phyloP scores from a whole-genome alignment of 2,113 vertebrate genomes.

The Hippocampus barbouri region DNA sequence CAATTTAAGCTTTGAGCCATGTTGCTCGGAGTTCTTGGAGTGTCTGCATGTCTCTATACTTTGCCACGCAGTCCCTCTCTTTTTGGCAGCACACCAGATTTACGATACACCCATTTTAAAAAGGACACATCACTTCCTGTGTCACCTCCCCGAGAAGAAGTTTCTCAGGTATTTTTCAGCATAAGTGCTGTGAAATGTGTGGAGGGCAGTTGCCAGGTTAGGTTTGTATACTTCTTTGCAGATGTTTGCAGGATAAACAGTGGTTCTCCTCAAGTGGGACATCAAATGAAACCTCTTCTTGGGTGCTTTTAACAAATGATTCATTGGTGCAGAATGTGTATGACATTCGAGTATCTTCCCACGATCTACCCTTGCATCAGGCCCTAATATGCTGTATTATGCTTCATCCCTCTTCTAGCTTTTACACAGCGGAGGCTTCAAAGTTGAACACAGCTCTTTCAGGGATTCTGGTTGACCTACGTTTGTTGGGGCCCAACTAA shows the following conservation, averaged over 20 bases:
- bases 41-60: constrained; percentile 30
- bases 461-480: background rate
- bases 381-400: background rate
- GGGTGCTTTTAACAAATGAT: constrained; percentile 51
- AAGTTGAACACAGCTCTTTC: background rate
- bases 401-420: background rate
- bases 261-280: constrained; percentile 46
- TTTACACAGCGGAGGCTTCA: background rate
- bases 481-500: background rate
- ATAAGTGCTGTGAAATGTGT: constrained; percentile 28
- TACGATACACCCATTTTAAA: constrained; percentile 31
- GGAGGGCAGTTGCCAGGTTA: constrained; percentile 24
- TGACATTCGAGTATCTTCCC: constrained; percentile 45
- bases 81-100: constrained; percentile 27
- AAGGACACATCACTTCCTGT: background rate
- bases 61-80: constrained; percentile 24
- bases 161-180: constrained; percentile 39
- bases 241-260: constrained; percentile 64
- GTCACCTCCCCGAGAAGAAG: constrained; percentile 12
- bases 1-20: constrained; percentile 16
- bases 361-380: constrained; percentile 24
- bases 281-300: constrained; percentile 44
- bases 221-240: constrained; percentile 46
- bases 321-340: constrained; percentile 33
- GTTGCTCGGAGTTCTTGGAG: too few species aligned